phyloP scores from a whole-genome alignment of 2,113 vertebrate genomes.

The Albula glossodonta region DNA sequence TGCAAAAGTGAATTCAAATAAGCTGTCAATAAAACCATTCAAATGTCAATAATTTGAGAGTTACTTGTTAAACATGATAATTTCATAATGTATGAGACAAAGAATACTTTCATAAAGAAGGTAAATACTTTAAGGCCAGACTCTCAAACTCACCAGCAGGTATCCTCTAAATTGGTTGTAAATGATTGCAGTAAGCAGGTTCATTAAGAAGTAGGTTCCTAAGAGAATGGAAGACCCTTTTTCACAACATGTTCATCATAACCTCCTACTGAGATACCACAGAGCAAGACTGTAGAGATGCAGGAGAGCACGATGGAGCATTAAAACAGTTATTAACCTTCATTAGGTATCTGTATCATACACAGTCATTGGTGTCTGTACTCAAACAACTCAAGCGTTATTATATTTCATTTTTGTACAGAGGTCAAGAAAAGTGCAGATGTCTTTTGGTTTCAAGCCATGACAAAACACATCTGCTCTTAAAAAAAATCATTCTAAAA shows the following conservation, averaged over 20 bases:
- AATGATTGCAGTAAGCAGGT: constrained; percentile 81
- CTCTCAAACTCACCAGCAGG: constrained; percentile 69
- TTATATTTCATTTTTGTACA: too few relatives aligned
- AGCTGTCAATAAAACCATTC: too few relatives aligned
- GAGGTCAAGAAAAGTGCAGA: too few relatives aligned
- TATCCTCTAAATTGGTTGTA: constrained; percentile 86
- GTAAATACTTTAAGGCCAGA: background rate
- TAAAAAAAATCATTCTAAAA: too few relatives aligned
- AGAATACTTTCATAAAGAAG: background rate
- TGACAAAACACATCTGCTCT: too few relatives aligned
- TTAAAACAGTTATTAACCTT: background rate
- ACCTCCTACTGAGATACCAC: too few relatives aligned
- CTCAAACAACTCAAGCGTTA: too few relatives aligned
- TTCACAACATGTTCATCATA: too few relatives aligned
- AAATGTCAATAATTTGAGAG: background rate
- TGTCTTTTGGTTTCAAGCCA: too few relatives aligned
- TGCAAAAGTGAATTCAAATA: too few relatives aligned
- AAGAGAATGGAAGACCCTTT: background rate
- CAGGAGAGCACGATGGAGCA: background rate
- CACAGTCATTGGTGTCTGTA: too few relatives aligned
- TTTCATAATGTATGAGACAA: background rate
- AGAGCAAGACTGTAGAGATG: background rate
- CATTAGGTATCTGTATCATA: too few relatives aligned
- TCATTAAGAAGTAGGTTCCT: constrained; percentile 84
- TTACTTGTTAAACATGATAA: background rate